phyloP scores from a whole-genome alignment of 2,797 vertebrate species.

The Eidolon dupreanum region DNA sequence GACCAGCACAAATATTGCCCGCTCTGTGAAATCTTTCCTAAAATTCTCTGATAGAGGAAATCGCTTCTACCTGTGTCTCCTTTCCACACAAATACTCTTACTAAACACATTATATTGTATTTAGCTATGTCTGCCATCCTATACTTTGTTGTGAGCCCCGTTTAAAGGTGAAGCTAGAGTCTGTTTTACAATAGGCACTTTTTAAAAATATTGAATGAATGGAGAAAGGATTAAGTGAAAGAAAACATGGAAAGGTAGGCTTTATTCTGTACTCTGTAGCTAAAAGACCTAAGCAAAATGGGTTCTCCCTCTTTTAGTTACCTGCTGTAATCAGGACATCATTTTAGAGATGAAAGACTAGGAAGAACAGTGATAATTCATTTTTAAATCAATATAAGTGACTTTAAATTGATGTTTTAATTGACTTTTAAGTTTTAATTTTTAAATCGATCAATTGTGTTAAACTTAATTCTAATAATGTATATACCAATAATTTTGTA shows the following conservation, averaged over 20 bases:
- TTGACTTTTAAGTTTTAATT: background rate
- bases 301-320: background rate
- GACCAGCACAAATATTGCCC: background rate
- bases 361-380: background rate
- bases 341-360: background rate
- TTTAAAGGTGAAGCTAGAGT: background rate
- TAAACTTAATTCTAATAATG: background rate
- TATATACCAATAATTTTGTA: background rate
- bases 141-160: background rate
- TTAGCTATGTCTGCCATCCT: background rate
- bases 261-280: background rate
- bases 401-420: too few relatives aligned
- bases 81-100: background rate
- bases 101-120: background rate
- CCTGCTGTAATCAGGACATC: background rate
- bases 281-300: background rate
- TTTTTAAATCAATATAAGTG: background rate
- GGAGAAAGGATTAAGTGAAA: background rate
- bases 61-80: background rate
- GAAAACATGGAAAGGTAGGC: background rate
- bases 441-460: background rate
- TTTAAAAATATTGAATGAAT: background rate
- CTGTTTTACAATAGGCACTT: background rate
- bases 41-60: constrained; percentile 16
- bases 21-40: background rate